Evolutionary conservation across 2,113 vertebrate species (phyloP).

Genomic region (cattle (Bos taurus)): ARS-UCD2.0 NC_037332.1:96508001-96508500

Average conservation of each 20-base stretch:
- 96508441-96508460: neutral
- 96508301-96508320: neutral
- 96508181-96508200: slow-evolving; percentile 25
- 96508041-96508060: neutral
- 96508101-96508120: neutral
- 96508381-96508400: neutral
- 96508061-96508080: neutral
- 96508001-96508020: neutral
- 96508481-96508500: neutral
- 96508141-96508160: neutral
- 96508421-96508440: neutral
- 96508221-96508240: slow-evolving; percentile 34
- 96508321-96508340: neutral
- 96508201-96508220: slow-evolving; percentile 45
- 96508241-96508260: slow-evolving; percentile 59
- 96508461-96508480: neutral
- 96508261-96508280: neutral
- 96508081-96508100: neutral
- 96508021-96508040: neutral
- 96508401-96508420: neutral
- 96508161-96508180: slow-evolving; percentile 48
- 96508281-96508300: neutral
- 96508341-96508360: neutral
- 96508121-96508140: neutral
- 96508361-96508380: neutral